Evolutionary conservation across 2,888 invertebrate genomes (phyloP), one percentile per base, ranked within the genome.

Genomic region (Lapara coniferarum): DNA sequence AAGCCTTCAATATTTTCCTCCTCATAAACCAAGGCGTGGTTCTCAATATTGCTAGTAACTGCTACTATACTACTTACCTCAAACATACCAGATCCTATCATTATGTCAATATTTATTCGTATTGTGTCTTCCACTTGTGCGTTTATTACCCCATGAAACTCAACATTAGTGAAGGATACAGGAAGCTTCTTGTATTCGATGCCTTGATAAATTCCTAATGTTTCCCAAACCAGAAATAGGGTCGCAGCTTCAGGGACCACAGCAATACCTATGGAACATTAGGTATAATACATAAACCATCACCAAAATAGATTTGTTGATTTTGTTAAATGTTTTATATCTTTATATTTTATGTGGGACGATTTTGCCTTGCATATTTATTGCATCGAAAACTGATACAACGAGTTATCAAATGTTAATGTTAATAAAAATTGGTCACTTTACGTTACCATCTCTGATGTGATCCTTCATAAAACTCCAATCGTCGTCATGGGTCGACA

Each of bases 211-310:
- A 89, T 85, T 0, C 91, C 90, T 7, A 95, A 78, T 14, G 92
- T 89, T 76, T 92, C 89, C 95, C 95, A 95, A 4, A 91, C 89
- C 4, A 94, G 74, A 12, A 77, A 71, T 57, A 92, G 73, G 66
- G 87, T 82, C 2, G 87, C 95, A 16, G 96, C 95, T 66, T 96
- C 96, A 8, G 96, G 96, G 77, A 95, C 95, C 30, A 96, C 84
- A 68, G 94, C 94, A 66, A 95, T 87, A 8, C 95, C 95, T 83
- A 66, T 12, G 79, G 4, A 5, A 37, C 5, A 37, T 37, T 4
- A 37, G 8, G 4, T 4, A 6, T 37, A 7, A 37, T 37, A 37
- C 8, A 37, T 37, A 37, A 1, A 25, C 25, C 25, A 25, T 2
- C 25, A 25, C 25, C 25, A 25, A 2, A 25, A 25, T 25, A 25